phyloP scores from a whole-genome alignment of 2,888 invertebrate genomes.

The Thumatha senex region DNA sequence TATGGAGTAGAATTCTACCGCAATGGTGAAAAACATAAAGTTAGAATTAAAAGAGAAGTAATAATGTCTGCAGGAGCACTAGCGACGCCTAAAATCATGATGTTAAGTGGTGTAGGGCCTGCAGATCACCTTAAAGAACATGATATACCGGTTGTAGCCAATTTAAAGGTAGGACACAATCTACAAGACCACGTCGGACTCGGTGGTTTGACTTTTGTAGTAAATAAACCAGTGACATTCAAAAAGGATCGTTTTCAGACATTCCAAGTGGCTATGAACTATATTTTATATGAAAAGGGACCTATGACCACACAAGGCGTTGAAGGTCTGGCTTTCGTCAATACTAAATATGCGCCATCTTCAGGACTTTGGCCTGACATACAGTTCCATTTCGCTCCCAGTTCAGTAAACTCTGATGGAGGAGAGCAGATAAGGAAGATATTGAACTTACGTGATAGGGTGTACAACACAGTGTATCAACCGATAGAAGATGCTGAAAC shows the following conservation, averaged over 20 bases:
- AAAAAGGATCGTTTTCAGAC: conserved; percentile 91
- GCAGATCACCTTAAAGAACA: conserved; percentile 88
- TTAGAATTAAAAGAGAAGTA: conserved; percentile 90
- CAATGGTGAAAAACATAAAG: conserved; percentile 85
- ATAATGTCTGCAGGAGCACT: conserved; percentile 94
- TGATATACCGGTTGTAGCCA: conserved; percentile 88
- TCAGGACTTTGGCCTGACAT: conserved; percentile 92
- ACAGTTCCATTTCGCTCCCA: conserved; percentile 94
- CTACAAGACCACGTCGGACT: conserved; percentile 95
- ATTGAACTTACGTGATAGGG: conserved; percentile 89
- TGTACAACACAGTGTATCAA: conserved; percentile 93
- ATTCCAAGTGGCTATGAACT: conserved; percentile 90
- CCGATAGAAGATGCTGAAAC: conserved; percentile 91
- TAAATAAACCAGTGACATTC: conserved; percentile 91
- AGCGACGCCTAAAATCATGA: conserved; percentile 93
- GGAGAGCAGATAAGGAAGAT: conserved; percentile 91
- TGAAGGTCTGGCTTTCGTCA: conserved; percentile 94
- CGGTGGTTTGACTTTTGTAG: conserved; percentile 92
- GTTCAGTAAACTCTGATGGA: conserved; percentile 92
- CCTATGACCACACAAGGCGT: conserved; percentile 93
- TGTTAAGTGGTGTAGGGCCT: conserved; percentile 95
- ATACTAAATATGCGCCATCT: conserved; percentile 92
- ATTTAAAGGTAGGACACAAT: conserved; percentile 92
- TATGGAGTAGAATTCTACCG: conserved; percentile 90
- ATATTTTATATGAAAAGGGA: conserved; percentile 90